Percentiles rank a stretch among this genome's conserved stretches.
These are phyloP conservation scores for Papilio machaon DNA, from an alignment of 1,140 invertebrate genomes.

Conservation along the genomic window DNA sequence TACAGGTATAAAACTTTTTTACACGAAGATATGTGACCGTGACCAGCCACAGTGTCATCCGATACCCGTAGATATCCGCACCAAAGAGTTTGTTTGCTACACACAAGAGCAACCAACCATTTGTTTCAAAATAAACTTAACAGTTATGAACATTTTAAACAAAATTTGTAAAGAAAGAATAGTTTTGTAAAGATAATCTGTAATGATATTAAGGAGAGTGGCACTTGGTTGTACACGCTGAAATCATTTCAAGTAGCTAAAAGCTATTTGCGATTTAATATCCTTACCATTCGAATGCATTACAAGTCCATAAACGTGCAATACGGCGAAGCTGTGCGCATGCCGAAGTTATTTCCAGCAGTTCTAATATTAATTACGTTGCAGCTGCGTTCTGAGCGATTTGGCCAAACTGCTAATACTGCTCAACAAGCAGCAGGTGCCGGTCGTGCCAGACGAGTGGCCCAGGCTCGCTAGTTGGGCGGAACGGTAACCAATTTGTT, in stretches of 20 bases:
- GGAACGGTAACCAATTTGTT: constrained; percentile 79
- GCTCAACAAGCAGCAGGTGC: constrained; percentile 86
- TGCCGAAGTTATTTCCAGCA: constrained; percentile 36
- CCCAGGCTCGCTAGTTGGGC: constrained; percentile 88
- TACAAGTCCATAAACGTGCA: constrained; percentile 33
- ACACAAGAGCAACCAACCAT: no score
- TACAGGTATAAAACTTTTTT: constrained; percentile 69
- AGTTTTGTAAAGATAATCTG: not conserved
- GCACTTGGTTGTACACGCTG: not conserved
- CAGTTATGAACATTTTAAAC: no score
- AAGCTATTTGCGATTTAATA: constrained; percentile 10
- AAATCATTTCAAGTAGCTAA: constrained; percentile 2
- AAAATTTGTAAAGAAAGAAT: no score
- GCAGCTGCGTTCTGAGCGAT: constrained; percentile 88
- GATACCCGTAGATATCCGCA: not conserved
- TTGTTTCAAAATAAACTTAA: no score
- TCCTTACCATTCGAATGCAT: constrained; percentile 4
- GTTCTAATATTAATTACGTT: constrained; percentile 43
- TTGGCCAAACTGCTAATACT: constrained; percentile 88
- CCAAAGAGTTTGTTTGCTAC: no score
- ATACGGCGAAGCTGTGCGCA: constrained; percentile 12
- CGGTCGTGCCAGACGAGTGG: constrained; percentile 90
- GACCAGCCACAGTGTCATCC: not conserved
- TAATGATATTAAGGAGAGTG: not conserved
- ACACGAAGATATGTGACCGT: not conserved